These are phyloP conservation scores for Drosophila paramelanica DNA, from an alignment of 2,888 invertebrate species.

Conservation along the genomic window DNA sequence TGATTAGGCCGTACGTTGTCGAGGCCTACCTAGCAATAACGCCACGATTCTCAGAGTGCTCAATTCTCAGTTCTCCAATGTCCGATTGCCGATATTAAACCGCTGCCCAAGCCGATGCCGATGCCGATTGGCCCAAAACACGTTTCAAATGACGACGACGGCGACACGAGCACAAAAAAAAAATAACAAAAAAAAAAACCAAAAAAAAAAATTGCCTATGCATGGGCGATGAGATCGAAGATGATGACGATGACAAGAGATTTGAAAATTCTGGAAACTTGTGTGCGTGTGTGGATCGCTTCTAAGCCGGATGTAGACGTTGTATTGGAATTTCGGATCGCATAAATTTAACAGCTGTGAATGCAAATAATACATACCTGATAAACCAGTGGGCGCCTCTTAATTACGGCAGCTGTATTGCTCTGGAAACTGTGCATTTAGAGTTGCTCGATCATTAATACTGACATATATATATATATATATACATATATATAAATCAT, in stretches of 20 bases:
- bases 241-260: slow-evolving; percentile 39
- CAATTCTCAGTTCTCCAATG: slow-evolving; percentile 12
- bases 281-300: slow-evolving; percentile 18
- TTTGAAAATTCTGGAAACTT: slow-evolving; percentile 71
- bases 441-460: slow-evolving; percentile 51
- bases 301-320: slow-evolving; percentile 60
- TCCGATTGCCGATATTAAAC: slow-evolving; percentile 15
- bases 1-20: slow-evolving; percentile 43
- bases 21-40: slow-evolving; percentile 18
- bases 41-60: slow-evolving; percentile 10
- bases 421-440: slow-evolving; percentile 27
- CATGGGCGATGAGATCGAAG: slow-evolving; percentile 58
- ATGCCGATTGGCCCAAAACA: slow-evolving; percentile 53
- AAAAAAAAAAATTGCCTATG: slow-evolving; percentile 54
- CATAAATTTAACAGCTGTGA: slow-evolving; percentile 60
- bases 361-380: slow-evolving; percentile 67
- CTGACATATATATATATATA: slow-evolving; percentile 11
- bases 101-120: slow-evolving; percentile 1
- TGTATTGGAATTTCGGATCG: slow-evolving; percentile 29
- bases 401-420: slow-evolving; percentile 28
- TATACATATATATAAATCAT: slow-evolving; percentile 11
- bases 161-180: slow-evolving; percentile 25
- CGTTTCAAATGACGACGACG: slow-evolving; percentile 49
- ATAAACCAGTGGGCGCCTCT: slow-evolving; percentile 24
- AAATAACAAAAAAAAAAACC: not conserved